Conservation (phyloP, 2,797 vertebrate species). For the Neosilurus hyrtlii region DNA sequence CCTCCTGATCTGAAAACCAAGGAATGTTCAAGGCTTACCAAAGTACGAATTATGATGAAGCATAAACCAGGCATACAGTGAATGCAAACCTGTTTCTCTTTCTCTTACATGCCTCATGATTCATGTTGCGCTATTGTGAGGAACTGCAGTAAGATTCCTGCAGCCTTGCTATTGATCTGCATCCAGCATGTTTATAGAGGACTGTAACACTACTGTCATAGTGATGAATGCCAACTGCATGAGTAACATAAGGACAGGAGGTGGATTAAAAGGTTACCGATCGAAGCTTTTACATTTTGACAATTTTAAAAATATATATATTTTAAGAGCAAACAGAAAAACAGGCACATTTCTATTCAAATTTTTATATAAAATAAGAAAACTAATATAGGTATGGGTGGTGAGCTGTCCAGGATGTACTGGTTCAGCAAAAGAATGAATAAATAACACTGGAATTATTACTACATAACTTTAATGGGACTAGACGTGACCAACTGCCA, state of each 20-base stretch:
- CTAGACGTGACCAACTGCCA: too few species aligned
- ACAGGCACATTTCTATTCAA: not conserved
- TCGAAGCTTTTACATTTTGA: not conserved
- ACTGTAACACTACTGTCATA: slow-evolving; percentile 14
- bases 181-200: slow-evolving; percentile 38
- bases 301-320: too few species aligned
- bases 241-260: slow-evolving; percentile 32
- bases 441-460: too few species aligned
- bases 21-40: not conserved
- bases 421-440: too few species aligned
- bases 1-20: not conserved
- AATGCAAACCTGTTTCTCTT: not conserved
- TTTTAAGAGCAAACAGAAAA: not conserved
- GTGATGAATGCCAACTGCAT: slow-evolving; percentile 44
- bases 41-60: not conserved
- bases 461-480: too few species aligned
- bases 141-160: slow-evolving; percentile 37
- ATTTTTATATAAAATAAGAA: not conserved
- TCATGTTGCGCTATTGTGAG: slow-evolving; percentile 27
- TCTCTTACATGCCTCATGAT: slow-evolving; percentile 1
- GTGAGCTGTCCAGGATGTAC: too few species aligned
- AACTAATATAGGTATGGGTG: not conserved
- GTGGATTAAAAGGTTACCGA: slow-evolving; percentile 37
- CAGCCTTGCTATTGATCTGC: slow-evolving; percentile 48
- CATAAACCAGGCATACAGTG: not conserved